phyloP scores from a whole-genome alignment of 2,113 vertebrate species.

The Kryptolebias marmoratus region DNA sequence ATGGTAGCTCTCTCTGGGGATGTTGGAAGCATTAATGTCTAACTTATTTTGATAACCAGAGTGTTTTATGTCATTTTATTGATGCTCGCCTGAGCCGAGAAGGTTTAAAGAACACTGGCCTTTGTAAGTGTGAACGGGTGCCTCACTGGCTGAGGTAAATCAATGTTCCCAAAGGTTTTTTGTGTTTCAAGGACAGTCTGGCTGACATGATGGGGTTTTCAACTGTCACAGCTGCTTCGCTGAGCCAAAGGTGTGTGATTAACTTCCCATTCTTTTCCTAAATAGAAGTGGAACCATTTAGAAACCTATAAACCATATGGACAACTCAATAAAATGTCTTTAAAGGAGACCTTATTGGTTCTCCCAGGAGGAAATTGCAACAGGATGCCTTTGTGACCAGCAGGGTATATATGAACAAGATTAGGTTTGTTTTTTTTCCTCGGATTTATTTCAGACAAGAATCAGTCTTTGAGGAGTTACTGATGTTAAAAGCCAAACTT shows the following conservation, averaged over 20 bases:
- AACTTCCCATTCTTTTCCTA: slow-evolving; percentile 65
- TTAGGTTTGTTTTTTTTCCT: not conserved
- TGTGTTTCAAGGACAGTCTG: slow-evolving; percentile 72
- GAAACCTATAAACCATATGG: slow-evolving; percentile 69
- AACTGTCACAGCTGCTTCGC: slow-evolving; percentile 68
- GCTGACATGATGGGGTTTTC: slow-evolving; percentile 69
- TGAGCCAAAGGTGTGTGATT: slow-evolving; percentile 69
- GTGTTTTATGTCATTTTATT: slow-evolving; percentile 26
- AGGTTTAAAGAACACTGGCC: slow-evolving; percentile 32
- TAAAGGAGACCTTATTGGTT: slow-evolving; percentile 48
- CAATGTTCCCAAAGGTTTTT: slow-evolving; percentile 68
- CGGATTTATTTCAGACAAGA: slow-evolving; percentile 6
- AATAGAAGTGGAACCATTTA: slow-evolving; percentile 61
- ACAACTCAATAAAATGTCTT: slow-evolving; percentile 66
- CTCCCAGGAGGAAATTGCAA: slow-evolving; percentile 43
- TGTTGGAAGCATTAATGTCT: slow-evolving; percentile 29
- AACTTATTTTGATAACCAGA: slow-evolving; percentile 45
- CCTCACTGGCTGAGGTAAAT: slow-evolving; percentile 55
- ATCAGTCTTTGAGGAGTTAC: slow-evolving; percentile 9
- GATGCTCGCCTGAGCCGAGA: slow-evolving; percentile 18
- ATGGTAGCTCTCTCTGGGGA: not conserved
- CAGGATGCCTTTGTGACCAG: slow-evolving; percentile 42
- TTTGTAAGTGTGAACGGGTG: slow-evolving; percentile 35
- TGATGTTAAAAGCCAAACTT: not conserved
- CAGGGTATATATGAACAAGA: slow-evolving; percentile 9